A percentile compares a stretch with the other conserved stretches of the same genome.
Evolutionary conservation across 1,140 invertebrate species (phyloP).

Genomic region (Drosophila eugracilis): DNA sequence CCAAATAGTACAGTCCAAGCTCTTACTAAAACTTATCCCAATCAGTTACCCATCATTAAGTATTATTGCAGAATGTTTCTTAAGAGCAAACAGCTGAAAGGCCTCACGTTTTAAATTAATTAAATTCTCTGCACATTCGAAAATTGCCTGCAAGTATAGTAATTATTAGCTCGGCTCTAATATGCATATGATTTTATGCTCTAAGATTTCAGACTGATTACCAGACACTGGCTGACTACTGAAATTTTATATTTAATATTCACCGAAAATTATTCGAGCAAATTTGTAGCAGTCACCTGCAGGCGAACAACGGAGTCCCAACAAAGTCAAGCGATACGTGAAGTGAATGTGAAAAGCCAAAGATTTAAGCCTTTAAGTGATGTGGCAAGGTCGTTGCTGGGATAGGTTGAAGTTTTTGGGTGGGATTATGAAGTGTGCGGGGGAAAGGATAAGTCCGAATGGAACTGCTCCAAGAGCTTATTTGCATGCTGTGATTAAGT

Average conservation of each 20-base stretch:
- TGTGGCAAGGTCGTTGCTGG: constrained; percentile 16
- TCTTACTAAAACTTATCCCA: too few species aligned
- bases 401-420: neutral
- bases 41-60: neutral
- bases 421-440: neutral
- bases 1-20: neutral
- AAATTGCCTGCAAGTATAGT: constrained; percentile 9
- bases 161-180: constrained; percentile 11
- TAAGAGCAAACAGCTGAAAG: neutral
- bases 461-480: neutral
- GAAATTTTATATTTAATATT: constrained; percentile 26
- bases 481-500: constrained; percentile 60
- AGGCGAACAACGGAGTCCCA: constrained; percentile 1
- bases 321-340: constrained; percentile 17
- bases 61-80: neutral
- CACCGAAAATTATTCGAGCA: constrained; percentile 29
- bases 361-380: constrained; percentile 26
- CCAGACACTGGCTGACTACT: neutral
- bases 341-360: constrained; percentile 18
- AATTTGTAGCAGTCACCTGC: constrained; percentile 2
- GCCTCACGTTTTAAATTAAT: neutral
- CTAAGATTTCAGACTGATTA: constrained; percentile 19
- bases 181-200: constrained; percentile 24
- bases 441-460: neutral
- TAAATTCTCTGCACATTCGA: constrained; percentile 22